phyloP scores from a whole-genome alignment of 1,140 invertebrate species.

The Cyclina sinensis region DNA sequence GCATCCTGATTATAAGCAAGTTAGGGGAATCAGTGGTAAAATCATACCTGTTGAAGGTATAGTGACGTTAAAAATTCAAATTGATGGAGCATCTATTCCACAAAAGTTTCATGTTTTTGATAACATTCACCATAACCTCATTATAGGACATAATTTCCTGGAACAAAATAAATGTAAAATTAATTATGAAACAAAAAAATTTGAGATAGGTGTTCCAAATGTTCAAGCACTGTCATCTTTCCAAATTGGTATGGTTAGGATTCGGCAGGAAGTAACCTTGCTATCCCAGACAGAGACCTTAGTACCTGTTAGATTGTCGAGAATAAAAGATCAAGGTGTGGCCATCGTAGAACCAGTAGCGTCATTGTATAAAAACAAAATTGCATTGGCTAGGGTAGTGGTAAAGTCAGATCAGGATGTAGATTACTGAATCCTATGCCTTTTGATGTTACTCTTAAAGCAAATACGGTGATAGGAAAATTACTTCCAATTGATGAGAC shows the following conservation, averaged over 20 bases:
- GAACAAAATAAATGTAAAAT: constrained; percentile 10
- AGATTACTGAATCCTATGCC: not conserved
- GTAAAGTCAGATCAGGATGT: not conserved
- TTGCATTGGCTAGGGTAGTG: not conserved
- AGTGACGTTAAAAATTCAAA: not conserved
- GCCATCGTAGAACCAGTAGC: not conserved
- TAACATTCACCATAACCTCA: not conserved
- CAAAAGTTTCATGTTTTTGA: constrained; percentile 38
- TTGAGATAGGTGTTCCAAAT: not conserved
- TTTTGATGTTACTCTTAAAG: not conserved
- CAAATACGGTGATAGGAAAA: constrained; percentile 11
- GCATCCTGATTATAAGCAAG: not conserved
- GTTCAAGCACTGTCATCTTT: not conserved
- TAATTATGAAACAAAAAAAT: not conserved
- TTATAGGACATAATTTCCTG: constrained; percentile 1
- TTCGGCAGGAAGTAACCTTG: not conserved
- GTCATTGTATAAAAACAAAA: not conserved
- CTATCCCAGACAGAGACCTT: not conserved
- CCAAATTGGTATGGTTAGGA: not conserved
- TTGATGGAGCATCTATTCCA: not conserved
- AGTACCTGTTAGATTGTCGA: constrained; percentile 5
- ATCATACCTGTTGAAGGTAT: not conserved
- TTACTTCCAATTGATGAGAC: constrained; percentile 26
- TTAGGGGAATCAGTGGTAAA: not conserved
- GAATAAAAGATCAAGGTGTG: not conserved